phyloP scores from a whole-genome alignment of 2,113 vertebrate genomes.

The Callithrix jacchus region DNA sequence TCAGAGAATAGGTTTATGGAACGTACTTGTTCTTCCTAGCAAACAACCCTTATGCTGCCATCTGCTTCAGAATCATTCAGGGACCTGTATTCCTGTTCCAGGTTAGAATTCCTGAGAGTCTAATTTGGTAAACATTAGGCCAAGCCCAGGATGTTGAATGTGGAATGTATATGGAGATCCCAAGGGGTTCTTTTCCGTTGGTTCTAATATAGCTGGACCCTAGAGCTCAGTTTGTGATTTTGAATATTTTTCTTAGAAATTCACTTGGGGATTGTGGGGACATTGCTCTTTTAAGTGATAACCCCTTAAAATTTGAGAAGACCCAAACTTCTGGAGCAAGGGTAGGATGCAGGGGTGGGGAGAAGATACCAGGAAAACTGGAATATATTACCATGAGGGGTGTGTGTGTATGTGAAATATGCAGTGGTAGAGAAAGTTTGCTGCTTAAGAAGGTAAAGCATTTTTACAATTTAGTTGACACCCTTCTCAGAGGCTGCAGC shows the following conservation, averaged over 20 bases:
- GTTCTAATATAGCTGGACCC: neutral
- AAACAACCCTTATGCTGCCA: neutral
- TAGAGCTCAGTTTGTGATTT: neutral
- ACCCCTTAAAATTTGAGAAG: neutral
- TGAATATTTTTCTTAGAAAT: constrained; percentile 19
- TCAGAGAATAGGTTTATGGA: neutral
- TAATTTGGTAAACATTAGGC: neutral
- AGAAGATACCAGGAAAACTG: neutral
- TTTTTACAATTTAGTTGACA: neutral
- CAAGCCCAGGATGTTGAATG: neutral
- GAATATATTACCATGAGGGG: neutral
- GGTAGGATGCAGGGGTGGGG: neutral
- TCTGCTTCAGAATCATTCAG: neutral
- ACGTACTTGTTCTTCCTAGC: neutral
- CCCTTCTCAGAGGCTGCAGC: neutral
- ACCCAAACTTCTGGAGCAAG: neutral
- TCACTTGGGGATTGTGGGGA: neutral
- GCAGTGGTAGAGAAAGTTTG: neutral
- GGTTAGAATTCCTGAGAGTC: neutral
- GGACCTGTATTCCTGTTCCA: neutral
- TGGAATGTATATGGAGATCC: neutral
- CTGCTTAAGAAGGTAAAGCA: neutral
- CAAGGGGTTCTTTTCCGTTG: neutral
- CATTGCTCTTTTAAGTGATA: neutral
- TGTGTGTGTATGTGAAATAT: neutral